A percentile compares a stretch with the other conserved stretches of the same genome.
These are phyloP conservation scores for Silvanus unidentatus DNA, from an alignment of 2,888 invertebrate genomes.

Conservation along the genomic window DNA sequence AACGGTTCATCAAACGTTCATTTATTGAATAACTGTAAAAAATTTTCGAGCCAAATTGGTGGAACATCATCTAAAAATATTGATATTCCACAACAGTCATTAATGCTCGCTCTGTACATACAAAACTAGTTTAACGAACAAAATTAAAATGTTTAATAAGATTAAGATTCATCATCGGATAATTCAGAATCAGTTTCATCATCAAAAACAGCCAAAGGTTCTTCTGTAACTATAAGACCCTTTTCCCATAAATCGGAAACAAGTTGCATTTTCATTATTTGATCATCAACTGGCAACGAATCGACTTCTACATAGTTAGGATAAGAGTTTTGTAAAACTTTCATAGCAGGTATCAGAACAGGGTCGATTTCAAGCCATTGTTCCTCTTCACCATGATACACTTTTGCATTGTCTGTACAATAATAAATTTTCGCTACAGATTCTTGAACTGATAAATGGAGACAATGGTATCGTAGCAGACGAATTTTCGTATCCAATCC, in stretches of 20 bases:
- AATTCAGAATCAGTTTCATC: conserved; percentile 11
- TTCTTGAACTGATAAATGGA: conserved; percentile 61
- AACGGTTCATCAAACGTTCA: no score
- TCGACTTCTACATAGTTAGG: conserved; percentile 71
- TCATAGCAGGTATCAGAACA: conserved; percentile 65
- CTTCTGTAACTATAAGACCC: conserved; percentile 70
- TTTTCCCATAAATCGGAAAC: conserved; percentile 76
- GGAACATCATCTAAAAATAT: no score
- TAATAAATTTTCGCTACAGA: conserved; percentile 68
- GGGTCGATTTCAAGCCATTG: conserved; percentile 73
- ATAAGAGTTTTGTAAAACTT: conserved; percentile 65
- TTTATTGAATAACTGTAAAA: no score
- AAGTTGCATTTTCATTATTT: conserved; percentile 60
- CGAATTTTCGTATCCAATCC: conserved; percentile 55
- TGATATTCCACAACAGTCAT: no score
- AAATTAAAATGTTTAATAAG: no score
- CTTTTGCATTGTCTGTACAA: conserved; percentile 75
- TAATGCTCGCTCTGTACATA: no score
- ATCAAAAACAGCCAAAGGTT: conserved; percentile 26
- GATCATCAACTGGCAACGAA: conserved; percentile 60
- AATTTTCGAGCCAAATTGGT: no score
- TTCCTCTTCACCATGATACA: conserved; percentile 76
- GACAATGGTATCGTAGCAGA: conserved; percentile 52
- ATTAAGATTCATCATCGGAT: not conserved
- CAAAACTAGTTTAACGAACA: no score